These are phyloP conservation scores for Muschampia plurimacula DNA, from an alignment of 2,888 invertebrate genomes.

Conservation along the genomic window DNA sequence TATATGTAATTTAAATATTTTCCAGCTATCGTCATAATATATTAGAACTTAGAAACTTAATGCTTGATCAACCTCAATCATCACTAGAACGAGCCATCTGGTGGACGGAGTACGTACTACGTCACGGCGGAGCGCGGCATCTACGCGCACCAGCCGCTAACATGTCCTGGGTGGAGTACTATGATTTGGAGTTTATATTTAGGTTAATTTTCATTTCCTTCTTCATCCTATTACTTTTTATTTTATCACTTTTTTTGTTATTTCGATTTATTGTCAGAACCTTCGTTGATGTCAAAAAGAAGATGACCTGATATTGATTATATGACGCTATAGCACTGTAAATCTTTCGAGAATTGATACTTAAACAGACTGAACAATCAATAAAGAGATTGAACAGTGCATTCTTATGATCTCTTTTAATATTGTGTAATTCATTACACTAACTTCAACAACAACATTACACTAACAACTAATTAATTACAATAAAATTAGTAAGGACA, in stretches of 20 bases:
- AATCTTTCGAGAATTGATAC: too few relatives aligned
- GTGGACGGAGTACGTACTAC: constrained; percentile 51
- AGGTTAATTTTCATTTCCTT: not conserved
- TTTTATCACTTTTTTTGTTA: not conserved
- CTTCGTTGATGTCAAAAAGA: not conserved
- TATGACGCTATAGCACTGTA: too few relatives aligned
- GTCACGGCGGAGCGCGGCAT: constrained; percentile 46
- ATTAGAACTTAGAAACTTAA: not conserved
- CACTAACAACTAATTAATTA: too few relatives aligned
- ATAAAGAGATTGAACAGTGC: too few relatives aligned
- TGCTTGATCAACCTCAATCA: not conserved
- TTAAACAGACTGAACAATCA: too few relatives aligned
- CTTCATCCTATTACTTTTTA: not conserved
- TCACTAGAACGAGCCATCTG: constrained; percentile 38
- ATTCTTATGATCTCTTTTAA: too few relatives aligned
- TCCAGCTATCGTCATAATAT: not conserved
- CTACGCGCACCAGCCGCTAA: constrained; percentile 44
- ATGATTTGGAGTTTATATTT: constrained; percentile 39
- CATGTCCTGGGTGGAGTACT: constrained; percentile 44
- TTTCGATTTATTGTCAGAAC: not conserved
- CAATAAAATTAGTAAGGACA: too few relatives aligned
- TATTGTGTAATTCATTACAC: too few relatives aligned
- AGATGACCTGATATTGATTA: not conserved
- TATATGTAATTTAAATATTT: not conserved
- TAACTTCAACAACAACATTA: too few relatives aligned